phyloP scores from a whole-genome alignment of 2,888 invertebrate species.

The Tethea ocularis region DNA sequence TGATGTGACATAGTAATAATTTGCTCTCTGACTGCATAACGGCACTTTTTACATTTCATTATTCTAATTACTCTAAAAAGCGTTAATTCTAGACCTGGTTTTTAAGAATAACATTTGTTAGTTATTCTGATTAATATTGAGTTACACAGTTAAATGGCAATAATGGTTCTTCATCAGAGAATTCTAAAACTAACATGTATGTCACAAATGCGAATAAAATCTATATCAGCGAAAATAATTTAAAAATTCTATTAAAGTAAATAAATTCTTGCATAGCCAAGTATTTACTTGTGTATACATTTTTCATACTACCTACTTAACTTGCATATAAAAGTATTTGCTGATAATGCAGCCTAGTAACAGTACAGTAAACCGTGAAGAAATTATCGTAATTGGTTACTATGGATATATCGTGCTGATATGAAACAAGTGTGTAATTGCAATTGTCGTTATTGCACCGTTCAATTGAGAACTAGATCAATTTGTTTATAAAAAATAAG shows the following conservation, averaged over 20 bases:
- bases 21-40: no score
- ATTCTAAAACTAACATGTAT: neutral
- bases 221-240: neutral
- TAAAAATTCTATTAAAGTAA: neutral
- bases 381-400: neutral
- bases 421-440: conserved; percentile 1
- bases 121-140: no score
- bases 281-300: neutral
- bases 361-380: conserved; percentile 1
- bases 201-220: neutral
- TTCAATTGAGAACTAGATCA: conserved; percentile 1
- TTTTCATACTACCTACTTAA: neutral
- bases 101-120: no score
- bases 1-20: no score
- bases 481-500: neutral
- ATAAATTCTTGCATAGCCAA: neutral
- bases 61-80: no score
- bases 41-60: no score
- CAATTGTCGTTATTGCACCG: neutral
- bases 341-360: neutral
- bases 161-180: neutral
- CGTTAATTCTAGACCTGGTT: no score
- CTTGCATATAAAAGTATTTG: neutral
- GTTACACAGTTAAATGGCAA: neutral
- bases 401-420: neutral